Percentiles rank a stretch among this genome's conserved stretches.
These are phyloP conservation scores for Mesocricetus auratus DNA, from an alignment of 2,113 vertebrate species.

Conservation along the genomic window DNA sequence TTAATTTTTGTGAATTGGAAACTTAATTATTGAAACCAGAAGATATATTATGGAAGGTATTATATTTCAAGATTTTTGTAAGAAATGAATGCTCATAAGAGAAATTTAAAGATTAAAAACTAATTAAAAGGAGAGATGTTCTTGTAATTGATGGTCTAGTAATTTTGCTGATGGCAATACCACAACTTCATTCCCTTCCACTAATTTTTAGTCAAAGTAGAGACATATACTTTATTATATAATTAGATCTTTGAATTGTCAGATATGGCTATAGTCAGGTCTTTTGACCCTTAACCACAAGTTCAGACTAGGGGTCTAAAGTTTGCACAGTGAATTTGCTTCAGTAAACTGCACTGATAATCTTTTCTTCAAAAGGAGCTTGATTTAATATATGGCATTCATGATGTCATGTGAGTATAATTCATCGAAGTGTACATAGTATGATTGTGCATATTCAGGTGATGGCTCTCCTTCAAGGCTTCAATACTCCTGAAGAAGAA, in stretches of 20 bases:
- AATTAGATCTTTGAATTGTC: background rate
- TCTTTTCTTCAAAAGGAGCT: background rate
- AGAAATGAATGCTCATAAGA: conserved; percentile 53
- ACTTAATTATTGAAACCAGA: conserved; percentile 63
- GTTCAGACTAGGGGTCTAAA: background rate
- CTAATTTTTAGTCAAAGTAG: background rate
- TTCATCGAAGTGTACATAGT: background rate
- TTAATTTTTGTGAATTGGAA: conserved; percentile 67
- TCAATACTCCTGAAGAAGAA: background rate
- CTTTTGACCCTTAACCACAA: background rate
- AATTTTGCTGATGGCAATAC: conserved; percentile 39
- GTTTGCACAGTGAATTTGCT: background rate
- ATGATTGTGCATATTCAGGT: background rate
- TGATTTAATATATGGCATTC: background rate
- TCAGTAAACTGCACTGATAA: background rate
- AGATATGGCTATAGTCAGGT: background rate
- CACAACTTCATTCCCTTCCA: background rate
- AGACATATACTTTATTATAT: background rate
- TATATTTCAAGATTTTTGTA: conserved; percentile 59
- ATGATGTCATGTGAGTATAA: background rate
- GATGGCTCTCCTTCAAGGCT: background rate
- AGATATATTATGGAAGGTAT: conserved; percentile 50
- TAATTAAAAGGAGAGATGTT: conserved; percentile 63
- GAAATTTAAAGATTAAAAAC: conserved; percentile 70
- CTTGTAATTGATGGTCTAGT: conserved; percentile 54